Evolutionary conservation across 2,113 vertebrate genomes (phyloP), one percentile per base, ranked within the genome.

Genomic region (Arenaria interpres): DNA sequence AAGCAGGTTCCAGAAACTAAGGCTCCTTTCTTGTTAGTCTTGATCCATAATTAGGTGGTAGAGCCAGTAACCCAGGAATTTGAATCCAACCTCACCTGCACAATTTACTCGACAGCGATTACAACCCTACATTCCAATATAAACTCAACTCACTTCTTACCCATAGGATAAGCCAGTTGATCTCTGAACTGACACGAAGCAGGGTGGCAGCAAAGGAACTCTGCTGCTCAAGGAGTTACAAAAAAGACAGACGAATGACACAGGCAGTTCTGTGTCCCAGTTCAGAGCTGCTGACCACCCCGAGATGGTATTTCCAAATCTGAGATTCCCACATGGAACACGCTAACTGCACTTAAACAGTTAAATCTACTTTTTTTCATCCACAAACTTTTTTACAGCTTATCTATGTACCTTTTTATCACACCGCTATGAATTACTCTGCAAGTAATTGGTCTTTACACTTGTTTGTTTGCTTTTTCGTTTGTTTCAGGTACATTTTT

Each of bases 31-130:
- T 89, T 85, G 62, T 76, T 46, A 84, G 62, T 45, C 85, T 22
- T 30, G 76, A 81, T 86, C 64, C 24, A 17, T 68, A 86, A 94
- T 39, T 43, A 95, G 66, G 74, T 57, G 53, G 86, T 0, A 69
- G 80, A 92, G 84, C 92, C 77, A 84, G 92, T 57, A 93, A 67
- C 11, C 88, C 93, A 57, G 69, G 83, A 72, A 85, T 9, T 62
- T 50, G 74, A 88, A 85, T 68, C 72, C 80, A 86, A 7, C 82
- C 90, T 85, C 96, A 82, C n/a, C 75, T 72, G 76, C 60, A 83
- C 67, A 28, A 2, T 14, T 10, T 41, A 54, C 43, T 27, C 28
- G 68, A 50, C 73, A 74, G 6, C 1, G 51, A 59, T 12, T 84
- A 56, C 46, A 57, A 23, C 0, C 50, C 15, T 1, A 71, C 19